Evolutionary conservation across 1,140 invertebrate genomes (phyloP).

Genomic region (Apis laboriosa): DNA sequence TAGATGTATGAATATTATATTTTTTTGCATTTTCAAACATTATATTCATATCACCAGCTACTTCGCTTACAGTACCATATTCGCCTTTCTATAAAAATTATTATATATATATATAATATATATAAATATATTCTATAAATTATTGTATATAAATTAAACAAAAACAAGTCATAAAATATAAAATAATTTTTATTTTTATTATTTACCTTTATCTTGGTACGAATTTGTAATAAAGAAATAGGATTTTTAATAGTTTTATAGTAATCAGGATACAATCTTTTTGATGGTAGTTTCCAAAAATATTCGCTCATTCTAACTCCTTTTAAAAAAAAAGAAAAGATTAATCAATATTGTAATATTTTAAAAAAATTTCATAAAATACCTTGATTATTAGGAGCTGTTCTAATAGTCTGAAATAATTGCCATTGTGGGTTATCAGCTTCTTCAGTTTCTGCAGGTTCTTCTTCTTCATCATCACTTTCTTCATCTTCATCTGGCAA

Average conservation of each 20-base stretch:
- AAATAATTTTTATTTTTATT: slow-evolving; percentile 15
- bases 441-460: slow-evolving; percentile 84
- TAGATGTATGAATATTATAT: slow-evolving; percentile 94
- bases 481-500: slow-evolving; percentile 83
- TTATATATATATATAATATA: too few species aligned
- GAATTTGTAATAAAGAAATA: slow-evolving; percentile 96
- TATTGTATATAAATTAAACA: slow-evolving; percentile 2
- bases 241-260: slow-evolving; percentile 98
- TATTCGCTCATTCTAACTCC: slow-evolving; percentile 91
- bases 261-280: slow-evolving; percentile 96
- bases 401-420: slow-evolving; percentile 89
- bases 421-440: slow-evolving; percentile 90
- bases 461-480: slow-evolving; percentile 84
- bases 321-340: slow-evolving; percentile 52
- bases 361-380: slow-evolving; percentile 51
- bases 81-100: slow-evolving; percentile 84
- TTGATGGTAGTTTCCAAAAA: slow-evolving; percentile 95
- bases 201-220: slow-evolving; percentile 91
- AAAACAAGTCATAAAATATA: slow-evolving; percentile 32
- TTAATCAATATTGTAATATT: neutral
- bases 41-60: slow-evolving; percentile 97
- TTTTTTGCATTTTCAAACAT: slow-evolving; percentile 99
- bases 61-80: slow-evolving; percentile 93
- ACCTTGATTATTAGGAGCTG: slow-evolving; percentile 86
- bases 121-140: too few species aligned